phyloP scores from a whole-genome alignment of 2,888 invertebrate genomes.

The Dynastes tityus region DNA sequence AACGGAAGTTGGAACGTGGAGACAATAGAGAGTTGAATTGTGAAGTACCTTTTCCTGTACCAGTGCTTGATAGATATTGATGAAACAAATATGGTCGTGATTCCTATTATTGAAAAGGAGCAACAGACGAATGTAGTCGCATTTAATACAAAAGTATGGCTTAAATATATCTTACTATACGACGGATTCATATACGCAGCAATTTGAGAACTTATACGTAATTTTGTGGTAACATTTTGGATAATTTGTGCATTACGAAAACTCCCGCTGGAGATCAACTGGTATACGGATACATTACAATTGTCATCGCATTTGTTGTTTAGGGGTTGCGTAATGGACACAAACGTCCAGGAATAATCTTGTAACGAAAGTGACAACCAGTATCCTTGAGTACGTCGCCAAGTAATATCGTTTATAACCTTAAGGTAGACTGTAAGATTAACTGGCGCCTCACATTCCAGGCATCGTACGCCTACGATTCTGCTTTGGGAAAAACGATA shows the following conservation, averaged over 20 bases:
- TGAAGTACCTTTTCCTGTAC: constrained; percentile 28
- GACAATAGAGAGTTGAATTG: constrained; percentile 21
- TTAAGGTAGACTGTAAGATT: constrained; percentile 9
- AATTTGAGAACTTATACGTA: constrained; percentile 6
- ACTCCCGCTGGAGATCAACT: neutral
- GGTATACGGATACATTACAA: neutral
- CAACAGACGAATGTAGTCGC: neutral
- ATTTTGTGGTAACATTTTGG: neutral
- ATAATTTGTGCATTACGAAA: neutral
- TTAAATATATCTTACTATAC: neutral
- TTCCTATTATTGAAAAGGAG: constrained; percentile 16
- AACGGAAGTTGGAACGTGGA: constrained; percentile 15
- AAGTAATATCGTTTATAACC: neutral
- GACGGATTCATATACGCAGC: constrained; percentile 7
- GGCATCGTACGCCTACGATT: neutral
- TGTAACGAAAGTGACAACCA: neutral
- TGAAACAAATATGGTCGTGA: constrained; percentile 12
- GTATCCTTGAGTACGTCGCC: constrained; percentile 3
- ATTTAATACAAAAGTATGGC: neutral
- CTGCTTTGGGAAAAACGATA: neutral
- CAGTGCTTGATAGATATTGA: constrained; percentile 14
- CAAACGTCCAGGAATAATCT: constrained; percentile 6
- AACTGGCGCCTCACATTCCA: neutral
- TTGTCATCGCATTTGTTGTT: neutral
- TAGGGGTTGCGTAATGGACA: neutral